These are phyloP conservation scores for Arctopsyche grandis DNA, from an alignment of 1,140 invertebrate species.

Conservation along the genomic window DNA sequence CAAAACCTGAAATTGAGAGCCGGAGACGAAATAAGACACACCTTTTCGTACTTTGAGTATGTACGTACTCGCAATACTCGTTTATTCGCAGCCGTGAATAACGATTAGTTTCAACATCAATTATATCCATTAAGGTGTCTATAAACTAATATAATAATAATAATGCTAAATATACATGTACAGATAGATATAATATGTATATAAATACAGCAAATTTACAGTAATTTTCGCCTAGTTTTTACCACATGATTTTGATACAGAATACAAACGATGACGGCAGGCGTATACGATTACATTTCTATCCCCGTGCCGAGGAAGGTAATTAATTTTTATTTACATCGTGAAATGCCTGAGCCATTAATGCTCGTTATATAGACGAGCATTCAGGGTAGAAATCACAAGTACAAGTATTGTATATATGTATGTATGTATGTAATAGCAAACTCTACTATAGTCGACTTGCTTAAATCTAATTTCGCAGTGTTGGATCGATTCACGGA, in stretches of 20 bases:
- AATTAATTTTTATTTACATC: conserved; percentile 46
- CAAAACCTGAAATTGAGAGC: conserved; percentile 35
- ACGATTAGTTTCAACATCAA: conserved; percentile 54
- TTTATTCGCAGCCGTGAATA: conserved; percentile 47
- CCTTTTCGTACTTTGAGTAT: conserved; percentile 42
- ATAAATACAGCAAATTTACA: conserved; percentile 38
- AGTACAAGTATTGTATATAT: too few species aligned
- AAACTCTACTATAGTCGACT: conserved; percentile 32
- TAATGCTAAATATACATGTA: conserved; percentile 9
- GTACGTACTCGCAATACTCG: conserved; percentile 41
- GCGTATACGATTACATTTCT: not conserved
- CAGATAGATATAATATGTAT: too few species aligned
- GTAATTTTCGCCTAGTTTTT: conserved; percentile 36
- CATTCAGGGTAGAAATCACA: conserved; percentile 25
- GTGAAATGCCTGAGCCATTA: conserved; percentile 45
- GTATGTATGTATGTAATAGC: too few species aligned
- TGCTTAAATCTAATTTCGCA: conserved; percentile 29
- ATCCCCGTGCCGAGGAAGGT: not conserved
- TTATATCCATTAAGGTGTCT: conserved; percentile 41
- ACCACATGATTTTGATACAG: not conserved
- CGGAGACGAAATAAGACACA: conserved; percentile 51
- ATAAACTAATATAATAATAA: conserved; percentile 36
- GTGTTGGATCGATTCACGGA: conserved; percentile 46
- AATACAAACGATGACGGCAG: conserved; percentile 18
- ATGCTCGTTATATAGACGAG: not conserved